Evolutionary conservation across 2,113 vertebrate genomes (phyloP).

Genomic region (Pagrus major): DNA sequence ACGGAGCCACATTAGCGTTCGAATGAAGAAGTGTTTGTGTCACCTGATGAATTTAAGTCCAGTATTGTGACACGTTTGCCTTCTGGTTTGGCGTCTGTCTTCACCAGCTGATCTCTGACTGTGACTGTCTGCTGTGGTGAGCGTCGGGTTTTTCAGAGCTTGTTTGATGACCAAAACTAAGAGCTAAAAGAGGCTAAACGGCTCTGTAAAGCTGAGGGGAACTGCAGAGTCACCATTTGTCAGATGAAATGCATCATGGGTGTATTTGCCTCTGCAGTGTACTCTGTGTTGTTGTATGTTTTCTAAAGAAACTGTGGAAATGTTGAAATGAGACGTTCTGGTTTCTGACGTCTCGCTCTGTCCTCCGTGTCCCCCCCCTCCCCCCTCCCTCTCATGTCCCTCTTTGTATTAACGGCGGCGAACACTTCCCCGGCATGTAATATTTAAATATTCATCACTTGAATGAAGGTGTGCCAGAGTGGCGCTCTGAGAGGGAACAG

Average conservation of each 20-base stretch:
- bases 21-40: too few species aligned
- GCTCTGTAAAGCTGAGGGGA: background rate
- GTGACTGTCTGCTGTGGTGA: too few species aligned
- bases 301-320: background rate
- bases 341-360: background rate
- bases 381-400: background rate
- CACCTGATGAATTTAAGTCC: too few species aligned
- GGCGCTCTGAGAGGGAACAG: background rate
- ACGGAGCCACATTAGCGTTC: too few species aligned
- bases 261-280: background rate
- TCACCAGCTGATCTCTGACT: too few species aligned
- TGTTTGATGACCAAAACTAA: too few species aligned
- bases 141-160: too few species aligned
- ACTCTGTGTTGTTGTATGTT: background rate
- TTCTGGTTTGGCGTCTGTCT: too few species aligned
- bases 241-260: slow-evolving; percentile 1
- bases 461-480: background rate
- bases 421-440: background rate
- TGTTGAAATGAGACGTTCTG: background rate
- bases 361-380: background rate
- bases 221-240: slow-evolving; percentile 9
- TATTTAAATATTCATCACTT: slow-evolving; percentile 48
- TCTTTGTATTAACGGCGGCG: slow-evolving; percentile 2
- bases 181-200: background rate
- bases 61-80: too few species aligned